These are phyloP conservation scores for Promerops cafer DNA, from an alignment of 2,113 vertebrate species.

Conservation along the genomic window DNA sequence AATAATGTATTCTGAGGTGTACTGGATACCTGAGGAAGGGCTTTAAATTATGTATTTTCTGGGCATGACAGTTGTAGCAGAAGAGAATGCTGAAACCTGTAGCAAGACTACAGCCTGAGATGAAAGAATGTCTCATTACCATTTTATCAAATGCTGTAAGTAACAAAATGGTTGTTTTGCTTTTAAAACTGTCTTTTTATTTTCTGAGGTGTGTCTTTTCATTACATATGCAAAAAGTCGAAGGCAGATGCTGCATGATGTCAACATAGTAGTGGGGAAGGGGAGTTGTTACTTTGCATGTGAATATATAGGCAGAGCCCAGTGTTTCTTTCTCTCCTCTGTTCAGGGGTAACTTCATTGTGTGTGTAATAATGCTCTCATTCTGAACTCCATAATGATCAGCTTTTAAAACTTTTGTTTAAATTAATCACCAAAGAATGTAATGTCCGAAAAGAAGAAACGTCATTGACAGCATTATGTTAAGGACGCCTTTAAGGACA, in stretches of 20 bases:
- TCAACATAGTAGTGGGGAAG: background rate
- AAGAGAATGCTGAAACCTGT: slow-evolving; percentile 77
- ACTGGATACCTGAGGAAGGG: slow-evolving; percentile 75
- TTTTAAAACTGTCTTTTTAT: background rate
- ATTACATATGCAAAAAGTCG: slow-evolving; percentile 14
- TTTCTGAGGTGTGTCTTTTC: slow-evolving; percentile 26
- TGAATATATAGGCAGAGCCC: slow-evolving; percentile 5
- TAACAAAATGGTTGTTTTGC: slow-evolving; percentile 63
- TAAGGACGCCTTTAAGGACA: background rate
- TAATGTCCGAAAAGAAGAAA: background rate
- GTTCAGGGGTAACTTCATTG: slow-evolving; percentile 7
- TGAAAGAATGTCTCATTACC: slow-evolving; percentile 91
- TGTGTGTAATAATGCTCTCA: background rate
- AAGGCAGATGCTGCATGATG: slow-evolving; percentile 40
- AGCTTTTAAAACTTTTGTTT: slow-evolving; percentile 27
- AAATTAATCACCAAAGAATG: background rate
- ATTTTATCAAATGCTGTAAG: slow-evolving; percentile 97
- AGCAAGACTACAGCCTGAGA: slow-evolving; percentile 69
- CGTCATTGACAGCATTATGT: background rate
- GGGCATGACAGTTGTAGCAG: slow-evolving; percentile 66
- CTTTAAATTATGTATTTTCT: slow-evolving; percentile 81
- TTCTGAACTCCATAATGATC: background rate
- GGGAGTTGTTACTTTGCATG: slow-evolving; percentile 46
- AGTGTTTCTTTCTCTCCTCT: background rate
- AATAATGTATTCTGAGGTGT: slow-evolving; percentile 76